A percentile compares a stretch with the other conserved stretches of the same genome.
phyloP scores from a whole-genome alignment of 2,888 invertebrate species.

The Hyposoter didymator region DNA sequence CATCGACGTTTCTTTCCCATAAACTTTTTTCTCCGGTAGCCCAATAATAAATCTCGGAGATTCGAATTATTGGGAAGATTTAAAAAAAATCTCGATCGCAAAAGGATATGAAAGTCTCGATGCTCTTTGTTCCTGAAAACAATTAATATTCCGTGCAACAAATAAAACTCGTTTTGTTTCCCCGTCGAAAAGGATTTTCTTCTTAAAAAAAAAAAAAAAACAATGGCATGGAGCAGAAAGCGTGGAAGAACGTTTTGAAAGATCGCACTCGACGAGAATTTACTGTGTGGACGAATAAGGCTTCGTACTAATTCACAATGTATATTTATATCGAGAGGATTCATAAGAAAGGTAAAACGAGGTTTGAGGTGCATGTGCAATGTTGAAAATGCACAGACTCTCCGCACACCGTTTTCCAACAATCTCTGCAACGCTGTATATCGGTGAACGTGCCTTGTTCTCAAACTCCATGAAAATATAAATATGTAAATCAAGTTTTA shows the following conservation, averaged over 20 bases:
- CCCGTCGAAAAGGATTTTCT: constrained; percentile 8
- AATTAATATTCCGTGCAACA: constrained; percentile 13
- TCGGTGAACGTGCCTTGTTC: constrained; percentile 45
- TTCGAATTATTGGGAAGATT: background rate
- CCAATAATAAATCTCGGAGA: background rate
- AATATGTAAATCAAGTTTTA: constrained; percentile 48
- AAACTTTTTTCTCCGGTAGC: background rate
- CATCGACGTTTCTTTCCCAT: background rate
- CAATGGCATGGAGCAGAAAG: constrained; percentile 52
- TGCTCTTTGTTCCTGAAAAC: constrained; percentile 13
- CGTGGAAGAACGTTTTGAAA: constrained; percentile 60
- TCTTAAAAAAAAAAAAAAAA: constrained; percentile 19
- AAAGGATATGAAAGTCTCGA: constrained; percentile 34
- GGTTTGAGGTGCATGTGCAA: constrained; percentile 25
- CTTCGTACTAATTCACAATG: constrained; percentile 1
- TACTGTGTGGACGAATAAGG: constrained; percentile 34
- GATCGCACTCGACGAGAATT: constrained; percentile 43
- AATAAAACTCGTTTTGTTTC: constrained; percentile 2
- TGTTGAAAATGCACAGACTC: constrained; percentile 39
- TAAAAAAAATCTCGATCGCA: constrained; percentile 8
- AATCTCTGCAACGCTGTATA: constrained; percentile 34
- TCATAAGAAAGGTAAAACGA: constrained; percentile 28
- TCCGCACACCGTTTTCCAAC: constrained; percentile 45
- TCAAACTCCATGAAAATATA: constrained; percentile 15
- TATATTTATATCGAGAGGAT: background rate